These are phyloP conservation scores for Mus caroli DNA, from an alignment of 2,797 vertebrate genomes.

Conservation along the genomic window DNA sequence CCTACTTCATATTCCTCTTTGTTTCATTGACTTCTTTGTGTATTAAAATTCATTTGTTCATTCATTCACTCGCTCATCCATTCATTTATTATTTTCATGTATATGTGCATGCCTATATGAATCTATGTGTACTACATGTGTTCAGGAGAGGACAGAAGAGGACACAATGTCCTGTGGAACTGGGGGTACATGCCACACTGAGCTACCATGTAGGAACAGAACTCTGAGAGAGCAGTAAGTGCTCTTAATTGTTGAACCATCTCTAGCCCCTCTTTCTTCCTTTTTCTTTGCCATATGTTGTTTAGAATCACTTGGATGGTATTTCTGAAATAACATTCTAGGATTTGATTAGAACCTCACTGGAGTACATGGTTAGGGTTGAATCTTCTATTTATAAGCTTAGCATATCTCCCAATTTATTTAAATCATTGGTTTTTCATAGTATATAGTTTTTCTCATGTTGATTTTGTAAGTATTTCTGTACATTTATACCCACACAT, in stretches of 20 bases:
- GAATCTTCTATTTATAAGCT: neutral
- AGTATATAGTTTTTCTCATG: neutral
- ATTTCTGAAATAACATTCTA: neutral
- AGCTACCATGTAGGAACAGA: neutral
- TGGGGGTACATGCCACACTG: neutral
- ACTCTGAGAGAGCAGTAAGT: neutral
- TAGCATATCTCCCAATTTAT: neutral
- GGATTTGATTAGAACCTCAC: neutral
- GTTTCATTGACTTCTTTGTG: neutral
- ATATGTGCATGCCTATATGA: neutral
- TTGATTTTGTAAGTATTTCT: neutral
- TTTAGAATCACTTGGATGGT: neutral
- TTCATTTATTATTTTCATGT: neutral
- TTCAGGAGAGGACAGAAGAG: neutral
- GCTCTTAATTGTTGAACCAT: neutral
- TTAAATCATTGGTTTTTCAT: neutral
- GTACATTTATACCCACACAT: neutral
- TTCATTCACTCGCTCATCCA: too few relatives aligned
- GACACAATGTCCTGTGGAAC: neutral
- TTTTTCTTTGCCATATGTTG: neutral
- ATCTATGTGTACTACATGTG: neutral
- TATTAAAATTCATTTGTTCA: too few relatives aligned
- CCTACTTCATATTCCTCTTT: neutral
- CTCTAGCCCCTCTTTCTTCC: neutral
- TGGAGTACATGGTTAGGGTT: neutral